Evolutionary conservation across 2,888 invertebrate species (phyloP).

Genomic region (Alviniconcha strummeri): DNA sequence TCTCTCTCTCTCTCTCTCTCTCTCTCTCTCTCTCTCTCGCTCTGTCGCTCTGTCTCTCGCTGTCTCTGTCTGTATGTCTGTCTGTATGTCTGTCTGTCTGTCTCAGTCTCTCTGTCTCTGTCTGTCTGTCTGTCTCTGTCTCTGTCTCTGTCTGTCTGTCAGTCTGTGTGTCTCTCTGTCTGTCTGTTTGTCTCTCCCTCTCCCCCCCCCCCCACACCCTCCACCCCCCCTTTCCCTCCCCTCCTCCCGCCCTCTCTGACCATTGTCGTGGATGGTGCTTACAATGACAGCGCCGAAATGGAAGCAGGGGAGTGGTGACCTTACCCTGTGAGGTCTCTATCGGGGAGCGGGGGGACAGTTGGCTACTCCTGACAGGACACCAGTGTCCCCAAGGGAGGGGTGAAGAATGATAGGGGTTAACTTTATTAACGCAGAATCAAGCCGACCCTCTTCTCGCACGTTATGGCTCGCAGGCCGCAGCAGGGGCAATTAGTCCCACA

Average conservation of each 20-base stretch:
- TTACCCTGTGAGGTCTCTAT: too few species aligned
- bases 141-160: too few species aligned
- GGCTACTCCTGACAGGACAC: conserved; percentile 24
- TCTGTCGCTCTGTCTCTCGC: neutral
- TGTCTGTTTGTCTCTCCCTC: neutral
- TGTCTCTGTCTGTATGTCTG: neutral
- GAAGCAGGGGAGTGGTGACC: neutral
- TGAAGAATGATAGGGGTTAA: conserved; percentile 58
- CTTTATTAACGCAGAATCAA: conserved; percentile 58
- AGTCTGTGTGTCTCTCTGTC: neutral
- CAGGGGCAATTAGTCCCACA: conserved; percentile 38
- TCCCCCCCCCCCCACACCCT: neutral
- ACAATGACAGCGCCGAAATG: conserved; percentile 19
- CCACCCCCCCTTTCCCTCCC: conserved; percentile 1
- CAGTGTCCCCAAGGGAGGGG: conserved; percentile 19
- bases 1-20: conserved; percentile 8
- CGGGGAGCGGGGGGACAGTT: conserved; percentile 22
- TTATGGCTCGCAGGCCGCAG: conserved; percentile 32
- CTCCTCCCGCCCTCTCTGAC: neutral
- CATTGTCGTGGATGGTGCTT: neutral
- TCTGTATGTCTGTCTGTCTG: neutral
- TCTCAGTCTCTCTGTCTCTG: neutral
- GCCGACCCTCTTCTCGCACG: conserved; percentile 35
- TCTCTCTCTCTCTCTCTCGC: neutral
- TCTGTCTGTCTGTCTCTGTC: too few species aligned